Base-by-base conservation (phyloP, 1,140 invertebrate species). In the Drosophila eugracilis region DNA sequence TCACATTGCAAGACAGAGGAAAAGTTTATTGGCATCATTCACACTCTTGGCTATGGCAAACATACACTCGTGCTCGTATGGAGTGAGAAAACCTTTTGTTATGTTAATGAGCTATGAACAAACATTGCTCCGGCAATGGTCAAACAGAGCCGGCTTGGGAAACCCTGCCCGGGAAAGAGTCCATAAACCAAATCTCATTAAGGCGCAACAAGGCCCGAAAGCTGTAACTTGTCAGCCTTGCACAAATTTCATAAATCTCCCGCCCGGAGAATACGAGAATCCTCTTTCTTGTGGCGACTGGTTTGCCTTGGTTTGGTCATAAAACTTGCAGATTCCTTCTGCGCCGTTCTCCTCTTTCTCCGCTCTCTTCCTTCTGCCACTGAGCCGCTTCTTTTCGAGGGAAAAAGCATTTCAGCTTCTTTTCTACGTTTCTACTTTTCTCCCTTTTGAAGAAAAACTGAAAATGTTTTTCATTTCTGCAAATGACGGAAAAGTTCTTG, bases 271-370 rank as follows among this genome's bases (percentile, higher is more conserved):
- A 30, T 14, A 42, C 57, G 24, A 21, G 52, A 58, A 30, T 49
- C 52, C 44, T 57, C 42, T 32, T 67, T 45, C 17, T 36, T 47
- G 28, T 30, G 26, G 10, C 34, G 67, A 72, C 69, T 72, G 62
- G 81, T 80, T 85, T 80, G 62, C 80, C 80, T 86, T 77, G 71
- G 50, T 73, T 47, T 58, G 76, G 69, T 63, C 80, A 79, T 79
- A 84, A 81, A 75, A 71, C 54, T 24, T n/a, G 62, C 15, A 69
- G 49, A 70, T 69, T 71, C 66, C 34, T 63, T n/a, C n/a, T 22
- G 45, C 37, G 57, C 30, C 15, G 21, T 37, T 59, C 53, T 39
- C 4, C 41, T 42, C 41, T 39, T 39, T 2, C 41, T 42, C 41
- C 5, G 21, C 41, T 28, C 12, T 14, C 6, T 12, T 5, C 14